Evolutionary conservation across 2,113 vertebrate species (phyloP), one percentile per base, ranked within the genome.

Genomic region (Thinocorus orbignyianus): DNA sequence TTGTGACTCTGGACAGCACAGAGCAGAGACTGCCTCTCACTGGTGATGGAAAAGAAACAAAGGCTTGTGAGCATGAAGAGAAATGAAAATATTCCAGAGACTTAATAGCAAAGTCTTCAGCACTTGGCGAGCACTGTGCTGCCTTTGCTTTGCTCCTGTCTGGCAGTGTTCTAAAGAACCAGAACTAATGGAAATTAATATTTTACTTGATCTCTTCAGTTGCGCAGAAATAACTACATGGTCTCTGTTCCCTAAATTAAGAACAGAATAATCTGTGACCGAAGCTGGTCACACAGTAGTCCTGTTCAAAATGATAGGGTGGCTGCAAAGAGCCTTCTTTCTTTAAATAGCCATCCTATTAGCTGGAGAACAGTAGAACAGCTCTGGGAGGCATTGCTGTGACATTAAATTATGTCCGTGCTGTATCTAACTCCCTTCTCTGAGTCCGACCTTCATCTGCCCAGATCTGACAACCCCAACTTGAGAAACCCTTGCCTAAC

Each of bases 261-360:
- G 82, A 93, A 86, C 7, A 77, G 93, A 94, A 78, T 78, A 84
- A 58, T 13, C 60, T 71, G 79, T 92, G 86, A 88, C 30, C 92
- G 91, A 72, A 82, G 84, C 79, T 78, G 41, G 85, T 54, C 57
- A 23, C 84, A 42, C 58, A 88, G 90, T 90, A 94, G 80, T 48
- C 39, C 25, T 81, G 69, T 72, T 95, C 90, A 89, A 42, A 88
- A 72, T 79, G 72, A 86, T 22, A 60, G 80, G 82, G 35, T 86
- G 62, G 14, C 73, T 87, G 93, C 80, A 82, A 91, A 91, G 66
- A 68, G 61, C 49, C 25, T 84, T 41, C 69, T 35, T 69, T 82
- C 94, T 95, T 94, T 94, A 95, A 96, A 97, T 90, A 96, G 77
- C 92, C 88, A n/a, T 30, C n/a, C 92, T 82, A 62, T 96, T 94